These are phyloP conservation scores for Manis pentadactyla DNA, from an alignment of 2,797 vertebrate genomes.

Conservation along the genomic window DNA sequence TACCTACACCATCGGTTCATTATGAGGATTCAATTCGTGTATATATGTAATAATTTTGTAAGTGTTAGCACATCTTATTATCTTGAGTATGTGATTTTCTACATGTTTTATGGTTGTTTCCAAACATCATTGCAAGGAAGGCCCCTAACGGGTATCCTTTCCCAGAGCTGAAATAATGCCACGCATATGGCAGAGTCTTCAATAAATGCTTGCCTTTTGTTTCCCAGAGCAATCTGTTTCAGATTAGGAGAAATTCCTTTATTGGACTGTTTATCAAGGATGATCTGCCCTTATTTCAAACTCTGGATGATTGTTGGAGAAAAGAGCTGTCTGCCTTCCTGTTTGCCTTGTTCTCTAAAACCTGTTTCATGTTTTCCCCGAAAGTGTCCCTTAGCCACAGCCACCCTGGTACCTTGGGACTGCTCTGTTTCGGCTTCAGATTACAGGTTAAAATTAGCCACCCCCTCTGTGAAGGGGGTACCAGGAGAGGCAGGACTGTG, in stretches of 20 bases:
- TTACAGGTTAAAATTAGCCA: conserved; percentile 60
- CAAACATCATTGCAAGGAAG: not conserved
- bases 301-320: not conserved
- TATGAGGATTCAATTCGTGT: not conserved
- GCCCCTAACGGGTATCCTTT: not conserved
- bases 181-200: not conserved
- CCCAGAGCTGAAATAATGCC: not conserved
- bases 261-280: not conserved
- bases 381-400: not conserved
- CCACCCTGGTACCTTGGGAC: not conserved
- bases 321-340: not conserved
- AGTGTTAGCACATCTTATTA: not conserved
- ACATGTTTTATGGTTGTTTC: not conserved
- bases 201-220: not conserved
- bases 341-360: not conserved
- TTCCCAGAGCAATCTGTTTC: not conserved
- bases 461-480: not conserved
- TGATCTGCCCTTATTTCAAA: not conserved
- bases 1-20: rapidly evolving
- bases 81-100: not conserved
- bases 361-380: not conserved
- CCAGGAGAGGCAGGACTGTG: not conserved
- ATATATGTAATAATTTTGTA: not conserved
- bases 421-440: conserved; percentile 1
- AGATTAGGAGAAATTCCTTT: not conserved